Evolutionary conservation across 1,140 invertebrate genomes (phyloP).

Genomic region (Bombus superbus): DNA sequence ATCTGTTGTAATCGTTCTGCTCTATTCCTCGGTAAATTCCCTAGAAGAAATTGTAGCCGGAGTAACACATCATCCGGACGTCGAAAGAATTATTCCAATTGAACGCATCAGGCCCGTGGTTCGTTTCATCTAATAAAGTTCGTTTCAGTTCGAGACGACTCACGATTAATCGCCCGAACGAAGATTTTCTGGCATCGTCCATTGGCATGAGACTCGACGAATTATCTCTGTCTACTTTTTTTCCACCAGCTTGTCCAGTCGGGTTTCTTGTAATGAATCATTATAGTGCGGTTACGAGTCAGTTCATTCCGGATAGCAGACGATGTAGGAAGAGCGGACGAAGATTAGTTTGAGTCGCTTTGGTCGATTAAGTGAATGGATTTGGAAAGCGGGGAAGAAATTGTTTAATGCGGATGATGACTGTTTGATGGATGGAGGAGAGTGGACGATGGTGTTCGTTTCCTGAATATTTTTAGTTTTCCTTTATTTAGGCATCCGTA

Average conservation of each 20-base stretch:
- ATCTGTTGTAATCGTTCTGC: constrained; percentile 31
- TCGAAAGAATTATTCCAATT: constrained; percentile 30
- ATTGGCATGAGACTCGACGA: not conserved
- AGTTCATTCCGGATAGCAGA: not conserved
- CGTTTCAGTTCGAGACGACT: constrained; percentile 2
- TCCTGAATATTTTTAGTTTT: too few species aligned
- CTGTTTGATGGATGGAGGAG: not conserved
- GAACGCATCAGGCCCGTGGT: constrained; percentile 23
- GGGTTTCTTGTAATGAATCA: not conserved
- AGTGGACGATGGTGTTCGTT: not conserved
- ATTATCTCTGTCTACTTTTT: not conserved
- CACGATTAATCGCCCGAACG: constrained; percentile 8
- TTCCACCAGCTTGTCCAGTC: not conserved
- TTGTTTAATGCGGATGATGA: not conserved
- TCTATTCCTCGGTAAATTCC: not conserved
- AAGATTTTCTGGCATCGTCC: constrained; percentile 16
- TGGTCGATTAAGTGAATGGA: not conserved
- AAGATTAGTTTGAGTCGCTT: not conserved
- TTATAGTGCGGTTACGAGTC: not conserved
- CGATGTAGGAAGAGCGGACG: not conserved
- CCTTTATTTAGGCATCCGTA: too few species aligned
- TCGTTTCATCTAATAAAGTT: constrained; percentile 49
- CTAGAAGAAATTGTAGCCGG: not conserved
- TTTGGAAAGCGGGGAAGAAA: not conserved
- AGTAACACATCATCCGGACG: constrained; percentile 35